Evolutionary conservation across 2,888 invertebrate genomes (phyloP).

Genomic region (Drosophila prolongata): DNA sequence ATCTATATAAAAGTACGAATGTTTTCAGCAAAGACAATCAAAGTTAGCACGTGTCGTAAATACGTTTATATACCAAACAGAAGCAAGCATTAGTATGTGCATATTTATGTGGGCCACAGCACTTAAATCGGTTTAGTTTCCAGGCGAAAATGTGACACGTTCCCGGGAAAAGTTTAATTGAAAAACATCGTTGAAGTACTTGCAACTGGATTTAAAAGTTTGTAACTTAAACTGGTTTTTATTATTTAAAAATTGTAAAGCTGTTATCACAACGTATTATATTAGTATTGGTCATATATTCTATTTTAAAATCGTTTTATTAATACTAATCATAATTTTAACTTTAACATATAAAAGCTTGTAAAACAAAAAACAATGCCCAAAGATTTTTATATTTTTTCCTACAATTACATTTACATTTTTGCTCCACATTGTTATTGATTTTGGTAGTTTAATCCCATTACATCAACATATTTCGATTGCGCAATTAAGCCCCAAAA

Average conservation of each 20-base stretch:
- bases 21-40: conserved; percentile 50
- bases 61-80: conserved; percentile 43
- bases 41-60: conserved; percentile 58
- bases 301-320: too few relatives aligned
- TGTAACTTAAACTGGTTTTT: background rate
- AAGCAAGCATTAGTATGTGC: conserved; percentile 43
- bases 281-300: too few relatives aligned
- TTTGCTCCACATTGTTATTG: too few relatives aligned
- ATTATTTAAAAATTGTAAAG: too few relatives aligned
- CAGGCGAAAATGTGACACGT: conserved; percentile 3
- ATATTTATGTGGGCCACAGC: conserved; percentile 46
- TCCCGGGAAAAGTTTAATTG: conserved; percentile 43
- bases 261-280: too few relatives aligned
- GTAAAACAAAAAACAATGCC: too few relatives aligned
- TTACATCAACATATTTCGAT: background rate
- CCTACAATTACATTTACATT: too few relatives aligned
- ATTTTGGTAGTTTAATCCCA: background rate
- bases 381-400: too few relatives aligned
- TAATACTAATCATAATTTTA: too few relatives aligned
- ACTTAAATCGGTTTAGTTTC: conserved; percentile 34
- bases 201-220: conserved; percentile 2
- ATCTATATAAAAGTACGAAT: conserved; percentile 23
- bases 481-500: too few relatives aligned
- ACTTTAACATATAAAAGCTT: too few relatives aligned
- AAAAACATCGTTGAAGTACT: conserved; percentile 10